Percentiles rank a stretch among this genome's conserved stretches.
These are phyloP conservation scores for Tapirus indicus DNA, from an alignment of 2,797 vertebrate genomes.

Conservation along the genomic window DNA sequence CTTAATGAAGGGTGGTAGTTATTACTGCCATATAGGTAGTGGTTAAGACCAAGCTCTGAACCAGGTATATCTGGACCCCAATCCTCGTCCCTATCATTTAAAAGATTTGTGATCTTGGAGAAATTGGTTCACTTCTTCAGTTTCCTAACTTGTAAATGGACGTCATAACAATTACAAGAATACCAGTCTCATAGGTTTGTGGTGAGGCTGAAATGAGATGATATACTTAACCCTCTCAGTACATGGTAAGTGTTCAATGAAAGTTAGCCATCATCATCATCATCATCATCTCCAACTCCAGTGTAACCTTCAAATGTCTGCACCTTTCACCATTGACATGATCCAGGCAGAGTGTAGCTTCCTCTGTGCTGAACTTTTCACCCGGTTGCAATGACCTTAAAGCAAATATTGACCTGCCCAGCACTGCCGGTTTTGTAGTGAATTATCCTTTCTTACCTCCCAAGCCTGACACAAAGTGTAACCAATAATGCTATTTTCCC, in stretches of 20 bases:
- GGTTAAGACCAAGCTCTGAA: not conserved
- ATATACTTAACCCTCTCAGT: not conserved
- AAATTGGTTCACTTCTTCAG: not conserved
- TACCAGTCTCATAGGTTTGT: not conserved
- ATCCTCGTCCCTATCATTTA: not conserved
- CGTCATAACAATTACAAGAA: not conserved
- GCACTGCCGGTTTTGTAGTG: not conserved
- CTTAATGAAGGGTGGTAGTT: not conserved
- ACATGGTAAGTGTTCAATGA: not conserved
- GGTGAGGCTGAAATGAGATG: not conserved
- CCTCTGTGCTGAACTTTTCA: not conserved
- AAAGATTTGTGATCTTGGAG: not conserved
- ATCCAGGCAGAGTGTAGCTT: not conserved
- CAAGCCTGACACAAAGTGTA: not conserved
- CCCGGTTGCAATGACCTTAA: not conserved
- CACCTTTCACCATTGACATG: not conserved
- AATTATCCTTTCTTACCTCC: not conserved
- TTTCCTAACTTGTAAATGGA: not conserved
- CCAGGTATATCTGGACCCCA: not conserved
- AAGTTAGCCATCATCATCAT: not conserved
- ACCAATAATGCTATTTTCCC: not conserved
- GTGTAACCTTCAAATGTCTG: not conserved
- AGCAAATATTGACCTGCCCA: not conserved
- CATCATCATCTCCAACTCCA: not conserved
- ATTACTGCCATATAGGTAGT: not conserved